A percentile compares a stretch with the other conserved stretches of the same genome.
These are phyloP conservation scores for Esox niger DNA, from an alignment of 2,113 vertebrate species.

Conservation along the genomic window DNA sequence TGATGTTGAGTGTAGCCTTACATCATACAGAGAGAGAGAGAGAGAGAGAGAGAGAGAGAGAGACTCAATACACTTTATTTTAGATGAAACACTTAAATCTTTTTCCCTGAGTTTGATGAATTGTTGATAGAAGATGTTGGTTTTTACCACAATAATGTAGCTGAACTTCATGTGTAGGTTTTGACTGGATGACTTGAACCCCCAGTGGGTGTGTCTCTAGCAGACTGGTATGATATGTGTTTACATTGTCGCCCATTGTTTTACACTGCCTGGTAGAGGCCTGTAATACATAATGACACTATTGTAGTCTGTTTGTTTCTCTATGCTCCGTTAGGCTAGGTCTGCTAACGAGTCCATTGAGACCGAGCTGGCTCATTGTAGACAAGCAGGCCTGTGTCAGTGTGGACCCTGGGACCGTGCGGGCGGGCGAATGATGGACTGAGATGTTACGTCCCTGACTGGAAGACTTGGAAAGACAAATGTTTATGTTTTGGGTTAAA, in stretches of 20 bases:
- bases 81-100: background rate
- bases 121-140: background rate
- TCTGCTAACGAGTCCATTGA: slow-evolving; percentile 46
- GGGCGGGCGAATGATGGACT: slow-evolving; percentile 15
- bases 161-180: slow-evolving; percentile 1
- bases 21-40: too few species aligned
- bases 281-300: slow-evolving; percentile 50
- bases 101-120: slow-evolving; percentile 9
- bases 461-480: too few species aligned
- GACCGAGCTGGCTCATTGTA: background rate
- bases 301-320: slow-evolving; percentile 42
- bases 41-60: background rate
- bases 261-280: slow-evolving; percentile 32
- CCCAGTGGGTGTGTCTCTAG: background rate
- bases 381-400: slow-evolving; percentile 27
- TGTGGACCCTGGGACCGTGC: slow-evolving; percentile 24
- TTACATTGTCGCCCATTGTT: slow-evolving; percentile 28
- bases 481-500: too few species aligned
- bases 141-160: slow-evolving; percentile 11
- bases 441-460: background rate
- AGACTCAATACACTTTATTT: background rate
- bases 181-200: background rate
- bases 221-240: slow-evolving; percentile 2
- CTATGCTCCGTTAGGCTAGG: slow-evolving; percentile 47
- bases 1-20: slow-evolving; percentile 2